phyloP scores from a whole-genome alignment of 2,888 invertebrate genomes.

The Agrochola lychnidis region DNA sequence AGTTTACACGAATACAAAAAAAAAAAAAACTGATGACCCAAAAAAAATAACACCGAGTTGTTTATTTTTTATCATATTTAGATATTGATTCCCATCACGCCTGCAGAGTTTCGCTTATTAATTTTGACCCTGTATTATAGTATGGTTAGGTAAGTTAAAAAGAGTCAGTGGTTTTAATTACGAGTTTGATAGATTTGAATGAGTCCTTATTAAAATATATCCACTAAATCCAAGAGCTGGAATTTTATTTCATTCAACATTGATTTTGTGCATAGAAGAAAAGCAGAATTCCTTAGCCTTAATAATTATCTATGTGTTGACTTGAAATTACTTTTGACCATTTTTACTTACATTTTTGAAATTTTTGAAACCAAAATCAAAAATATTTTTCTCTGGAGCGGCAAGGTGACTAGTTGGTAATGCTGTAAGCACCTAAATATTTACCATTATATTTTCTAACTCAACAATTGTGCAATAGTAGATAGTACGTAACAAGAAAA shows the following conservation, averaged over 20 bases:
- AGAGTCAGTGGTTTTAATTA: conserved; percentile 24
- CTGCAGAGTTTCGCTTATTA: background rate
- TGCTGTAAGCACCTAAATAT: background rate
- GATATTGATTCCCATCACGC: background rate
- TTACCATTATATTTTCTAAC: background rate
- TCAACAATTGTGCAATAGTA: background rate
- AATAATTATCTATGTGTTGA: background rate
- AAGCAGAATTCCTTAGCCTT: background rate
- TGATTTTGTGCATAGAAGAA: background rate
- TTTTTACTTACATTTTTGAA: background rate
- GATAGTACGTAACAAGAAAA: background rate
- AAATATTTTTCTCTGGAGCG: background rate
- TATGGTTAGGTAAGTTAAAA: conserved; percentile 10
- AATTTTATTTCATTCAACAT: background rate
- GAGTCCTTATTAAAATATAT: background rate
- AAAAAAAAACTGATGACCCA: background rate
- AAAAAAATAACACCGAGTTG: background rate
- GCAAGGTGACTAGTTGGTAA: background rate
- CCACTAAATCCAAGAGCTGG: background rate
- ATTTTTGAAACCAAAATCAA: background rate
- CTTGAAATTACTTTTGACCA: background rate
- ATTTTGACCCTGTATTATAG: background rate
- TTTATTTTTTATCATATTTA: background rate
- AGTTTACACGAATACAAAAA: too few relatives aligned
- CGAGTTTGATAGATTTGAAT: background rate